Evolutionary conservation across 2,113 vertebrate genomes (phyloP), one percentile per base, ranked within the genome.

Genomic region (Tachycineta bicolor): DNA sequence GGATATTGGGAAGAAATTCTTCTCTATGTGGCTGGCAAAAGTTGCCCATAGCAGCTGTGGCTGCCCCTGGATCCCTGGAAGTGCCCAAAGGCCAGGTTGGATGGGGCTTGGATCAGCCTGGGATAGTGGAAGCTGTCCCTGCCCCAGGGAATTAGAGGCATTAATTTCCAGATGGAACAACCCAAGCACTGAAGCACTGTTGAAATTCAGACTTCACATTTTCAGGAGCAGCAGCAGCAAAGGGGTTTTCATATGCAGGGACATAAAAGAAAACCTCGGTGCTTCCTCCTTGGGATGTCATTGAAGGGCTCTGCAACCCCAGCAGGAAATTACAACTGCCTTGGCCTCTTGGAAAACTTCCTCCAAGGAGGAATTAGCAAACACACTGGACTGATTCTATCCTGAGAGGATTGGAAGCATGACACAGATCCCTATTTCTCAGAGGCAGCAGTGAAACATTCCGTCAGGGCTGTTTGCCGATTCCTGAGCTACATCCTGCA

Each of bases 351-450:
- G 46, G 67, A 78, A 62, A 10, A 20, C 8, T n/a, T 52, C n/a
- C 22, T 92, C 21, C 49, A 26, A 73, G 64, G 65, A 69, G 28
- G 65, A 70, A 74, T 62, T 53, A 74, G 6, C 41, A 62, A 84
- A n/a, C 68, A 52, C 50, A 33, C 17, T 23, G 12, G 34, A 26
- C 16, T 47, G 21, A 31, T 33, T 28, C 19, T 29, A 2, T 47
- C 26, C 47, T 34, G 11, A 0, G 2, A 78, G 62, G 28, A 33
- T 0, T 55, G 33, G 37, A 39, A 86, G 26, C 26, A 44, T 1
- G 0, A 59, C 28, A 63, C 11, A 4, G 20, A 19, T 71, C 23
- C 12, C 59, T 49, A 0, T 11, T 22, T 89, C 50, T 55, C 55
- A 34, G 33, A 47, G 11, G 26, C 26, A 70, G 41, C 28, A 3